phyloP scores from a whole-genome alignment of 2,113 vertebrate genomes.

The Semnornis frantzii region DNA sequence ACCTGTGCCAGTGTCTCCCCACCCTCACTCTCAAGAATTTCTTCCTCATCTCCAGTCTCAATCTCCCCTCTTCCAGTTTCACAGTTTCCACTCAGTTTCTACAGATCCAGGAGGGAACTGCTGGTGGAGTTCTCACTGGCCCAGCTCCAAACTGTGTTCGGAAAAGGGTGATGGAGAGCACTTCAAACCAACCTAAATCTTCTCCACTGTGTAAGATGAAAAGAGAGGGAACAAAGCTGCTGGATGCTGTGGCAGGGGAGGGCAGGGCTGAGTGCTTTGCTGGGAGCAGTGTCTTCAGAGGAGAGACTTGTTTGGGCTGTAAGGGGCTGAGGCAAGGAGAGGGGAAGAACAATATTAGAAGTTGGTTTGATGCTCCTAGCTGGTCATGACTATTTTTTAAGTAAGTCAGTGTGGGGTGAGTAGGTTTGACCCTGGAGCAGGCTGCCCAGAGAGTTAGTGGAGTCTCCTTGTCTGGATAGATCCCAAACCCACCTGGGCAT shows the following conservation, averaged over 20 bases:
- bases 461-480: too few relatives aligned
- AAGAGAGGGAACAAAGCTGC: background rate
- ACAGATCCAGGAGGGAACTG: background rate
- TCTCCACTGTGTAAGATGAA: background rate
- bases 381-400: background rate
- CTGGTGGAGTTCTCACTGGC: background rate
- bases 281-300: background rate
- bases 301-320: background rate
- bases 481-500: too few relatives aligned
- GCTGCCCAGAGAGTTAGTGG: too few relatives aligned
- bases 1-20: too few relatives aligned
- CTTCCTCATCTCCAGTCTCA: too few relatives aligned
- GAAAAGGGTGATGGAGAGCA: background rate
- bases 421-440: too few relatives aligned
- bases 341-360: background rate
- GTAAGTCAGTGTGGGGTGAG: too few relatives aligned
- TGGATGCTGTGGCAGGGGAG: background rate
- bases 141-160: background rate
- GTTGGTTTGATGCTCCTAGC: accelerated
- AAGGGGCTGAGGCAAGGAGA: background rate
- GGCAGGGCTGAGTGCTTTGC: background rate
- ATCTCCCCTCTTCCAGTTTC: too few relatives aligned
- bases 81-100: background rate
- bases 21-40: too few relatives aligned
- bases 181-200: background rate